phyloP scores from a whole-genome alignment of 2,113 vertebrate species.

The Melanerpes formicivorus region DNA sequence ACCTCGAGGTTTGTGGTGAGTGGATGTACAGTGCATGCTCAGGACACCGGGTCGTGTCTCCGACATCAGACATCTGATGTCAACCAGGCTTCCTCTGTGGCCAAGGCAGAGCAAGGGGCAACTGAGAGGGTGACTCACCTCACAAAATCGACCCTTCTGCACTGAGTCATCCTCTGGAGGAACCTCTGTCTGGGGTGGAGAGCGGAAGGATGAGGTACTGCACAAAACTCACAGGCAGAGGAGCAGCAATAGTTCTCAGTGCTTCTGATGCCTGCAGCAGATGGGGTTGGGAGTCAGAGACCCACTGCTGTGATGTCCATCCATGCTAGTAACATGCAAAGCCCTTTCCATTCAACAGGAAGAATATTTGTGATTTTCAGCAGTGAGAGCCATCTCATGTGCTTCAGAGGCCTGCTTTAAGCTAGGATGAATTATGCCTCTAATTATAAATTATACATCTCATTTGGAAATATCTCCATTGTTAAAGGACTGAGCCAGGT shows the following conservation, averaged over 20 bases:
- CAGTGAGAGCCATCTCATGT: neutral
- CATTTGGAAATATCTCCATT: neutral
- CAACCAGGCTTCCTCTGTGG: neutral
- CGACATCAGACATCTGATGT: neutral
- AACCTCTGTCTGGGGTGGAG: accelerated
- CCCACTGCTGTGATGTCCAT: neutral
- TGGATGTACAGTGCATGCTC: accelerated
- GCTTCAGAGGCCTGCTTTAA: neutral
- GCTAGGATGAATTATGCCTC: neutral
- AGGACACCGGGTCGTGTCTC: neutral
- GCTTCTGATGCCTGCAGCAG: neutral
- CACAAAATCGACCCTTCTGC: neutral
- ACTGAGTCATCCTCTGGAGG: neutral
- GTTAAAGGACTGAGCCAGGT: neutral
- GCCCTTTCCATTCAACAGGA: neutral
- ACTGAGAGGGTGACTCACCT: neutral
- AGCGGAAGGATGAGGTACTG: neutral
- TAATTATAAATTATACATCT: neutral
- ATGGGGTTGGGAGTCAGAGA: neutral
- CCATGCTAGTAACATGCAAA: accelerated
- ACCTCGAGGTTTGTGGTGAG: neutral
- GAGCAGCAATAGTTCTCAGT: neutral
- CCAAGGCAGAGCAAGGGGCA: neutral
- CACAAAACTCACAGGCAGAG: neutral
- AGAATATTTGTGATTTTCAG: neutral